A percentile compares a stretch with the other conserved stretches of the same genome.
These are phyloP conservation scores for Vanessa cardui DNA, from an alignment of 2,888 invertebrate genomes.

Conservation along the genomic window DNA sequence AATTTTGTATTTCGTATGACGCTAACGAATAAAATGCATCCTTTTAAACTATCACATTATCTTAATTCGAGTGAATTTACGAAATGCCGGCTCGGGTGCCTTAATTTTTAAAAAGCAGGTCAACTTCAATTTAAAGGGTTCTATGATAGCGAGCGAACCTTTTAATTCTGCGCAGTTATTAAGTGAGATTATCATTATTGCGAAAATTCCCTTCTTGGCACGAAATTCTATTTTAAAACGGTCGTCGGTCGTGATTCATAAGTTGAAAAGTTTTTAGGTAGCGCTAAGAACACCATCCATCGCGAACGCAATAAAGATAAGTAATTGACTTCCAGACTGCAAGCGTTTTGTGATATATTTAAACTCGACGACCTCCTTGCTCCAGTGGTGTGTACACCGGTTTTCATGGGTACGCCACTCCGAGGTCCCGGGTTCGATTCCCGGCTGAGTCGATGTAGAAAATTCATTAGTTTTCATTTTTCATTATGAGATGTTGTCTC, in stretches of 20 bases:
- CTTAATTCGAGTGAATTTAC: constrained; percentile 11
- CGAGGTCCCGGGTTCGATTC: no score
- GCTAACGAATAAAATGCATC: constrained; percentile 4
- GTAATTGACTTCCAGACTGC: constrained; percentile 37
- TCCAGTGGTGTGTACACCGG: no score
- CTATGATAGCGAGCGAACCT: constrained; percentile 14
- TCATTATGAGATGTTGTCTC: no score
- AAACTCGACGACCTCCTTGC: constrained; percentile 12
- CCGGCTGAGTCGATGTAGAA: no score
- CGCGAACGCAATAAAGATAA: constrained; percentile 42
- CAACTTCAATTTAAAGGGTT: constrained; percentile 11
- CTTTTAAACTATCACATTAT: constrained; percentile 15
- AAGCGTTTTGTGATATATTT: constrained; percentile 34
- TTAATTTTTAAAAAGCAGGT: constrained; percentile 16
- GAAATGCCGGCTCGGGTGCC: constrained; percentile 10
- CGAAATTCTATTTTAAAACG: constrained; percentile 36
- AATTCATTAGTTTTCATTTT: no score
- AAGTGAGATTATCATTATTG: constrained; percentile 27
- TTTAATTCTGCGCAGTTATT: constrained; percentile 19
- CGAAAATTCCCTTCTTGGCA: constrained; percentile 37
- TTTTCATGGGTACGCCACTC: no score
- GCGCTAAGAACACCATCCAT: constrained; percentile 39
- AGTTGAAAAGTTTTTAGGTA: constrained; percentile 36
- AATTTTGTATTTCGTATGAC: neutral
- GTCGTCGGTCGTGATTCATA: constrained; percentile 37